A percentile compares a stretch with the other conserved stretches of the same genome.
These are phyloP conservation scores for Phlogophora meticulosa DNA, from an alignment of 2,888 invertebrate genomes.

Conservation along the genomic window DNA sequence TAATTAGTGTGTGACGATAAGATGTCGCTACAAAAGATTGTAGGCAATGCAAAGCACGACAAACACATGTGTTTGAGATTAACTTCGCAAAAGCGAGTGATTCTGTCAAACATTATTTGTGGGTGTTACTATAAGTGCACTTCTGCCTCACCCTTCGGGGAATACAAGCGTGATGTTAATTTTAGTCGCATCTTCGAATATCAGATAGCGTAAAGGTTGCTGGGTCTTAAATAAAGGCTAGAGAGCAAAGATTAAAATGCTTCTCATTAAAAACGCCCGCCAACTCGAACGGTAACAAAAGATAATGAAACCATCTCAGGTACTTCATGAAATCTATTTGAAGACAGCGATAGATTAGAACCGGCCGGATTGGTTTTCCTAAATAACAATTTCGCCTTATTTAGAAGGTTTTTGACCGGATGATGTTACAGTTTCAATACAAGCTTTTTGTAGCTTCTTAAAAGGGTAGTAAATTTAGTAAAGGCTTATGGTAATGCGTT, in stretches of 20 bases:
- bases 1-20: too few species aligned
- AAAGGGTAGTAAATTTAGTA: not conserved
- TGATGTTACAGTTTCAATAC: slow-evolving; percentile 20
- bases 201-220: slow-evolving; percentile 2
- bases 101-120: not conserved
- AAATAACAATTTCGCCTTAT: slow-evolving; percentile 29
- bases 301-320: slow-evolving; percentile 37
- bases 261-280: slow-evolving; percentile 40
- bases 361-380: slow-evolving; percentile 28
- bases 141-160: too few species aligned
- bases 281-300: slow-evolving; percentile 36
- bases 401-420: slow-evolving; percentile 13
- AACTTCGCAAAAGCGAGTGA: not conserved
- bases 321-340: slow-evolving; percentile 23
- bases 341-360: slow-evolving; percentile 40
- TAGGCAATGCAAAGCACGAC: too few species aligned
- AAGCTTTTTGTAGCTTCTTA: not conserved
- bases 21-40: too few species aligned
- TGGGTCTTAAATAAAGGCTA: not conserved
- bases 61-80: too few species aligned
- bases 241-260: slow-evolving; percentile 36
- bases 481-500: not conserved
- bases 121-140: too few species aligned
- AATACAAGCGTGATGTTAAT: too few species aligned
- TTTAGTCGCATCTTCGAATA: not conserved